These are phyloP conservation scores for Mythimna ferrago DNA, from an alignment of 2,888 invertebrate species.

Conservation along the genomic window DNA sequence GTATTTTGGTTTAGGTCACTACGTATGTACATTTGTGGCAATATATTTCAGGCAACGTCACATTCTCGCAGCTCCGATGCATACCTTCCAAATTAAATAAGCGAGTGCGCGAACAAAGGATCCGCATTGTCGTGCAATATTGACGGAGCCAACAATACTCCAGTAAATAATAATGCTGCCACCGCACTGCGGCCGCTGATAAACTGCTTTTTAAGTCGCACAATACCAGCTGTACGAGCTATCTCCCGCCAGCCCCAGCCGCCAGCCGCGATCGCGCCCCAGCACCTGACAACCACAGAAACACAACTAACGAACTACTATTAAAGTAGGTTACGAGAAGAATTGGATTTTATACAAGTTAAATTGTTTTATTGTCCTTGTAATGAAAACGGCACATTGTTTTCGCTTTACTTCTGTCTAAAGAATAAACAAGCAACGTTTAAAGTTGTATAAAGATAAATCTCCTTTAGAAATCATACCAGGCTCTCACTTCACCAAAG, in stretches of 20 bases:
- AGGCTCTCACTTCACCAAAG: background rate
- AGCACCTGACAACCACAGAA: slow-evolving; percentile 47
- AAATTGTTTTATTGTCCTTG: slow-evolving; percentile 33
- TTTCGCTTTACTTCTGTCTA: background rate
- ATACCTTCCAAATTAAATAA: slow-evolving; percentile 62
- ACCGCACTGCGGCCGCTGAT: slow-evolving; percentile 50
- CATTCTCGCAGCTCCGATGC: slow-evolving; percentile 27
- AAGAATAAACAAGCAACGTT: background rate
- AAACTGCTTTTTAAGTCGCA: slow-evolving; percentile 57
- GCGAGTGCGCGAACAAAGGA: slow-evolving; percentile 64
- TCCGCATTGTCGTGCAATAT: slow-evolving; percentile 61
- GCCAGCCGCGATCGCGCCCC: slow-evolving; percentile 4
- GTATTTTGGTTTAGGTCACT: background rate
- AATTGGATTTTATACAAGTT: slow-evolving; percentile 12
- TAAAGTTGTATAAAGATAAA: background rate
- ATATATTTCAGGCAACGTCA: slow-evolving; percentile 22
- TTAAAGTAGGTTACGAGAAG: slow-evolving; percentile 20
- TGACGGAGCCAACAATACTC: slow-evolving; percentile 55
- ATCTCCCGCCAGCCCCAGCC: slow-evolving; percentile 1
- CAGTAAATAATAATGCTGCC: slow-evolving; percentile 55
- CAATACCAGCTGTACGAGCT: slow-evolving; percentile 42
- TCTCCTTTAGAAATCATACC: background rate
- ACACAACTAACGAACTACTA: slow-evolving; percentile 41
- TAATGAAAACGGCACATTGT: background rate
- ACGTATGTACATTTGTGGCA: background rate